Evolutionary conservation across 2,113 vertebrate genomes (phyloP), one percentile per base, ranked within the genome.

Genomic region (Anarhynchus alexandrinus): DNA sequence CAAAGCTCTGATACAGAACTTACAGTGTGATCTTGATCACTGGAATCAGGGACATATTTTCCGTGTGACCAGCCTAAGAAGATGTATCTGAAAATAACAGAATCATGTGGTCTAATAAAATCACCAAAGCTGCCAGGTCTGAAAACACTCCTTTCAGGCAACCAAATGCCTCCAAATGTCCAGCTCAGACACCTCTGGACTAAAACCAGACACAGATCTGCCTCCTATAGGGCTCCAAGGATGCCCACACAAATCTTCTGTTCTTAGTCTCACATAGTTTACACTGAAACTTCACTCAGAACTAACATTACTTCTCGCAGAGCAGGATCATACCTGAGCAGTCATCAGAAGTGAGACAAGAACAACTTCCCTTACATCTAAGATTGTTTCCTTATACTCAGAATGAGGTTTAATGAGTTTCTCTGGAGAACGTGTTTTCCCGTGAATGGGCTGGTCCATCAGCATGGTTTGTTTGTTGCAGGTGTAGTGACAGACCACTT

Each of bases 241-340:
- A 62, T 62, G 17, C 3, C 12, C 21, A 34, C 3, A 19, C 34
- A 16, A 51, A 72, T 72, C n/a, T 27, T 76, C 57, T 59, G 14
- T 64, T 72, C 61, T 43, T 49, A 36, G 23, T 64, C 26, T 30
- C 17, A 42, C 2, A 4, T 14, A 36, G 65, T 80, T 94, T 52
- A 52, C 5, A 19, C 23, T 43, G 43, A 72, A 79, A 87, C 15
- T 54, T 91, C 26, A 6, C 22, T 49, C 23, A 12, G 22, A 87
- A 54, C 5, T n/a, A 17, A 2, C 7, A 12, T 17, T 58, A 21
- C 10, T 66, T 59, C 36, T 55, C 0, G 0, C 4, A 80, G 36
- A 77, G 29, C 10, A 52, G 5, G 23, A 54, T 65, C 4, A 5
- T 38, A 26, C 12, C 47, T 26, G 25, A 78, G 49, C 12, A 61